Conservation (phyloP, 2,888 invertebrate species). For the Diplolepis rosae region DNA sequence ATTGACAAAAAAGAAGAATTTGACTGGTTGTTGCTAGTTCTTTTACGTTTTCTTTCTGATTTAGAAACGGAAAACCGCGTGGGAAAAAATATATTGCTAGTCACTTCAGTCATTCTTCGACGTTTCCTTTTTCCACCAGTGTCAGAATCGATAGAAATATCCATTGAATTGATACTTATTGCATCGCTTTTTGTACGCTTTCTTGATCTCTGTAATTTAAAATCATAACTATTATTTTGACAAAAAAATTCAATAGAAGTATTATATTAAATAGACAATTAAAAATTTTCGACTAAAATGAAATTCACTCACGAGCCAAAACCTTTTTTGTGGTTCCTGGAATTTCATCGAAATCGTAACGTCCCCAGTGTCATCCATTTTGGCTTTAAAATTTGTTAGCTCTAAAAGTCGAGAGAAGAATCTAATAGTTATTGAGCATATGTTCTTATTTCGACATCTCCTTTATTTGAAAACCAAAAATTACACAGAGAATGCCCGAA, state of each 20-base stretch:
- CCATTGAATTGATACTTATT: constrained; percentile 67
- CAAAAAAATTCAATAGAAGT: neutral
- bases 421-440: neutral
- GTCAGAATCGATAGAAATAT: constrained; percentile 66
- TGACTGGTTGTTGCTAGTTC: constrained; percentile 50
- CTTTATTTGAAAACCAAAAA: neutral
- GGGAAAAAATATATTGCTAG: constrained; percentile 64
- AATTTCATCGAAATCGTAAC: constrained; percentile 62
- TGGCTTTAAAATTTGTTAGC: constrained; percentile 7
- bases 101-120: constrained; percentile 67
- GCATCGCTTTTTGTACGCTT: constrained; percentile 69
- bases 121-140: constrained; percentile 59
- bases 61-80: constrained; percentile 35
- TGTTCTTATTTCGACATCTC: neutral
- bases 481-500: neutral
- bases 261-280: neutral
- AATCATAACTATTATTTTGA: neutral
- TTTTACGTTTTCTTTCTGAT: constrained; percentile 37
- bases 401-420: neutral
- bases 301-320: constrained; percentile 64
- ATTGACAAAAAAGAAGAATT: constrained; percentile 57
- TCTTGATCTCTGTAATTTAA: constrained; percentile 61
- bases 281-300: neutral
- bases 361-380: constrained; percentile 61
- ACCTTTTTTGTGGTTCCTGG: constrained; percentile 66